Evolutionary conservation across 2,113 vertebrate species (phyloP), one percentile per base, ranked within the genome.

Genomic region (Nothocercus julius): DNA sequence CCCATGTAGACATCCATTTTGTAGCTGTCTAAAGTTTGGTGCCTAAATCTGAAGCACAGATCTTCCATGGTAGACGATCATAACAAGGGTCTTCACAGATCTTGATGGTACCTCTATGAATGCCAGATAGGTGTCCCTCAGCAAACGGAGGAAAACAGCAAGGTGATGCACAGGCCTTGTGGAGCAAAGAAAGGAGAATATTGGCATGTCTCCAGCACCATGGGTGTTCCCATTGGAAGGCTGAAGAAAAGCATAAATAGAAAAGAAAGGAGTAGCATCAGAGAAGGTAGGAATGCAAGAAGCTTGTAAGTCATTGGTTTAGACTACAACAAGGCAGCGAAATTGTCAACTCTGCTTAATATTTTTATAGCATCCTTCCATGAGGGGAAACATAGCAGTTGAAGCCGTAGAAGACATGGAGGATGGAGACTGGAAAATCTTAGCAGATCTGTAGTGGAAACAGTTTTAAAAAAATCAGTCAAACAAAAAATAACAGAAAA

Each of bases 131-230:
- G 27, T 27, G 18, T 51, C 27, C 27, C n/a, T 13, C 30, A 32
- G 19, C 8, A 18, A 72, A 67, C 11, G 27, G 7, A 66, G 20
- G 17, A 53, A 86, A 75, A 27, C 2, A 38, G 14, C 19, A 22
- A 2, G 56, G 36, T 2, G 20, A 19, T 47, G 12, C 7, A 78
- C 38, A 42, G 7, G 70, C 13, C 28, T 70, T 67, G 8, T 82
- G 19, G 19, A 11, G 4, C 20, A 79, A 75, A 45, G 11, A 53
- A 51, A 61, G 14, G 28, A 63, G 13, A 73, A 6, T 25, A 20
- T 0, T 28, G 9, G 1, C 20, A 3, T 3, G 4, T 22, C 17
- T 51, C 47, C 77, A 24, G 7, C 13, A 51, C 10, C 3, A 1
- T 5, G 18, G 25, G 9, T 25, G 5, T 12, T 56, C 15, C 28